Percentiles rank a stretch among this genome's conserved stretches.
Evolutionary conservation across 2,113 vertebrate genomes (phyloP).

Genomic region (Rhinoptilus africanus): DNA sequence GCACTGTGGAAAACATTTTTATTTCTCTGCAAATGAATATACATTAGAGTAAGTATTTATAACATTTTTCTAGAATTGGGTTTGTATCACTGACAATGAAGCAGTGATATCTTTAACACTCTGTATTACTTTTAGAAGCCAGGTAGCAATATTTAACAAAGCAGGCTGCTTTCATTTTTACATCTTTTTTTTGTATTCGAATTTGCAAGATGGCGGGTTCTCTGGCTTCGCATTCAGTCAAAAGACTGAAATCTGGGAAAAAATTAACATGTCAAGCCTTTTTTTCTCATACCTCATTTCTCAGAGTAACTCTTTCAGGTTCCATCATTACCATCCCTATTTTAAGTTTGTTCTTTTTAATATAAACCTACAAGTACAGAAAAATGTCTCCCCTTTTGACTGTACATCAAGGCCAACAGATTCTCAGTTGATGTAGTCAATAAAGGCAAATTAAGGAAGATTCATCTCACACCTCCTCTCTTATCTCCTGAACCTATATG

Average conservation of each 20-base stretch:
- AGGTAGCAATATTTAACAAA: slow-evolving; percentile 2
- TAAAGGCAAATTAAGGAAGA: slow-evolving; percentile 25
- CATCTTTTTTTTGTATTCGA: not conserved
- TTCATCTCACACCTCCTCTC: not conserved
- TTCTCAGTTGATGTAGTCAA: not conserved
- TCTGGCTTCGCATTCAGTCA: not conserved
- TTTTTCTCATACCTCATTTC: not conserved
- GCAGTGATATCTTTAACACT: not conserved
- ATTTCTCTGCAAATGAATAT: not conserved
- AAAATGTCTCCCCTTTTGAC: not conserved
- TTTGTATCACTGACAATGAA: slow-evolving; percentile 18
- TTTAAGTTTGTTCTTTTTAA: slow-evolving; percentile 8
- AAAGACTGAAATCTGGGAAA: not conserved
- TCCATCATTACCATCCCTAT: not conserved
- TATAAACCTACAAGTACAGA: not conserved
- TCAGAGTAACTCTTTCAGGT: not conserved
- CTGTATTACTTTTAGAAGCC: not conserved
- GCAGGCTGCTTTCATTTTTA: not conserved
- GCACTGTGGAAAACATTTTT: not conserved
- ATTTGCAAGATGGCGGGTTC: not conserved
- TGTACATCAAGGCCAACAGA: not conserved
- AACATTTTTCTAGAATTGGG: not conserved
- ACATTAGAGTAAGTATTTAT: not conserved
- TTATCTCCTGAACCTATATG: not conserved
- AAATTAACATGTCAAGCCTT: not conserved